Evolutionary conservation across 2,113 vertebrate species (phyloP).

Genomic region (Xiphophorus couchianus): DNA sequence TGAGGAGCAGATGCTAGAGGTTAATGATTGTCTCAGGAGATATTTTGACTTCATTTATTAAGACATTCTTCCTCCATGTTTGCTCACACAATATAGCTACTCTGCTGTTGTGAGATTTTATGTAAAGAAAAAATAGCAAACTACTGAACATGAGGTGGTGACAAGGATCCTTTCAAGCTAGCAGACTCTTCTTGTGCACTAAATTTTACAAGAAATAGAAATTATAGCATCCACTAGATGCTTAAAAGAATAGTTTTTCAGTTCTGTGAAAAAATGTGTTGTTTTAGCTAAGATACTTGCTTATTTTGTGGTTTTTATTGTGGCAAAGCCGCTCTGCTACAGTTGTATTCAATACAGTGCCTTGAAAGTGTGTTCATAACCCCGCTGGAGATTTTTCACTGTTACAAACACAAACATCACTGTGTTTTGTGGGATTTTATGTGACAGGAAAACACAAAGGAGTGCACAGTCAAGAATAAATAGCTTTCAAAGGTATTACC

Average conservation of each 20-base stretch:
- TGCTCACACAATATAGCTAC: conserved; percentile 14
- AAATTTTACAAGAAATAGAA: neutral
- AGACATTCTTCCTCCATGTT: conserved; percentile 44
- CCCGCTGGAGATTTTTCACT: neutral
- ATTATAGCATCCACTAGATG: neutral
- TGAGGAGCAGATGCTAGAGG: conserved; percentile 63
- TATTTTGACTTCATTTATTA: conserved; percentile 69
- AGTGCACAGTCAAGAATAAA: neutral
- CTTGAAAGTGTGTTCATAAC: no score
- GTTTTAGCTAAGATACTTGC: no score
- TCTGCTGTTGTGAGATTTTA: conserved; percentile 4
- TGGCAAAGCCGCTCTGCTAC: neutral
- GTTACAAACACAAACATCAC: neutral
- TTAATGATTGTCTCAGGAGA: conserved; percentile 70
- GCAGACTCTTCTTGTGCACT: neutral
- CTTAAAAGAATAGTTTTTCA: no score
- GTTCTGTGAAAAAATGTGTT: no score
- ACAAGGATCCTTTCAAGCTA: neutral
- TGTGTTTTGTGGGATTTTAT: neutral
- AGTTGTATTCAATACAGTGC: no score
- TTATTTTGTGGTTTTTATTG: neutral
- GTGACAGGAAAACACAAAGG: neutral
- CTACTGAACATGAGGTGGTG: neutral
- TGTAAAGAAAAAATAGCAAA: neutral
- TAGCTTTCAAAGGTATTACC: neutral